Conservation (phyloP, 1,140 invertebrate species). For the Drosophila asahinai region DNA sequence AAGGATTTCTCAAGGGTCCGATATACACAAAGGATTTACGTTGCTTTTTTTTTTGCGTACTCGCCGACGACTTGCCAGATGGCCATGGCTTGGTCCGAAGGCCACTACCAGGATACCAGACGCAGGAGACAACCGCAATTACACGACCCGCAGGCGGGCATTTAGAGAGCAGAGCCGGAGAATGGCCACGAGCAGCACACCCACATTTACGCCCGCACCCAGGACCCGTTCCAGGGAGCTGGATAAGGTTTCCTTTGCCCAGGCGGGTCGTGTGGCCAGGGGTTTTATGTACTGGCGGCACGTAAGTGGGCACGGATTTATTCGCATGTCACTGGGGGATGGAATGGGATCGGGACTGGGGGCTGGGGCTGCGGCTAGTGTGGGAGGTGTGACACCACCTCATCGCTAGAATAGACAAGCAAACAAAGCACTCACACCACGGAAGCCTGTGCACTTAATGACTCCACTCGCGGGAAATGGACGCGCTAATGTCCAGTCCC, state of each 20-base stretch:
- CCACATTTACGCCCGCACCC: conserved; percentile 26
- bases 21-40: conserved; percentile 55
- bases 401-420: conserved; percentile 60
- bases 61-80: conserved; percentile 26
- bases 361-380: not conserved
- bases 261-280: conserved; percentile 67
- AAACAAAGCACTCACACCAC: conserved; percentile 30
- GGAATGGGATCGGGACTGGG: not conserved
- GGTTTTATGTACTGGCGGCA: conserved; percentile 80
- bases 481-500: conserved; percentile 67
- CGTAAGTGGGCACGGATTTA: conserved; percentile 70
- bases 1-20: conserved; percentile 61
- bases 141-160: conserved; percentile 4
- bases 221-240: conserved; percentile 5
- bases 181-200: conserved; percentile 56
- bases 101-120: conserved; percentile 47
- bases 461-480: conserved; percentile 64
- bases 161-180: conserved; percentile 14
- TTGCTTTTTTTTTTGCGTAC: conserved; percentile 19
- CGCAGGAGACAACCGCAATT: conserved; percentile 19
- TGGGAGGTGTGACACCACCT: conserved; percentile 27
- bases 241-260: conserved; percentile 63
- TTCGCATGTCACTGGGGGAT: conserved; percentile 25
- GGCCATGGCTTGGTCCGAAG: conserved; percentile 55
- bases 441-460: conserved; percentile 55